Evolutionary conservation across 2,888 invertebrate species (phyloP), one percentile per base, ranked within the genome.

Genomic region (Tetranychus truncatus): DNA sequence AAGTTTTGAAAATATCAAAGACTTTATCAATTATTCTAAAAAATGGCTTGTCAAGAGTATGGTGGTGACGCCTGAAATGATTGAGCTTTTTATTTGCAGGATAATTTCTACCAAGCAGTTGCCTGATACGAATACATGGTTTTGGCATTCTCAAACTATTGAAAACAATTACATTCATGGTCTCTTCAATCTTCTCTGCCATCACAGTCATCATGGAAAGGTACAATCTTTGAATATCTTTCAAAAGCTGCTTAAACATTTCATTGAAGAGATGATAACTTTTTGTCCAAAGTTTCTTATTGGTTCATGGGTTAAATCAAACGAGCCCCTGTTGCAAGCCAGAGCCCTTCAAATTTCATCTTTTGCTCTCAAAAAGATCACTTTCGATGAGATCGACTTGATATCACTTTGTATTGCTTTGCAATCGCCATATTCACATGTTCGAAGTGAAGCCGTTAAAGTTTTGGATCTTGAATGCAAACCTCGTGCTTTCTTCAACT

Each of bases 281-380:
- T 65, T 67, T 11, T 20, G 20, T 24, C 20, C 21, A 9, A 21
- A n/a, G 18, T 75, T 75, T 72, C 34, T 75, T 1, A 7, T 65
- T 65, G 65, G 69, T 7, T 65, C 73, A 45, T 75, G 75, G 75
- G n/a, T 45, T 18, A 69, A 75, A 44, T n/a, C 34, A 7, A 20
- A 45, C 11, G 66, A 73, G 8, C 67, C 73, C 21, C 45, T 73
- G 21, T 8, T 67, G 2, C 75, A 75, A 69, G 24, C 67, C n/a
- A 24, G 75, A 21, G 45, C 69, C 45, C 45, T 75, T 5, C 7
- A 21, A 15, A 67, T 73, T 24, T 69, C 34, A 20, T 45, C 55
- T 9, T 5, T 67, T 5, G 11, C 18, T 45, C 45, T 73, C 5
- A 21, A 21, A 67, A 44, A 73, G 18, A 67, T 9, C 0, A 9